phyloP scores from a whole-genome alignment of 37 sponge, comb jelly and placozoan species.

The Aplysina aerophoba region DNA sequence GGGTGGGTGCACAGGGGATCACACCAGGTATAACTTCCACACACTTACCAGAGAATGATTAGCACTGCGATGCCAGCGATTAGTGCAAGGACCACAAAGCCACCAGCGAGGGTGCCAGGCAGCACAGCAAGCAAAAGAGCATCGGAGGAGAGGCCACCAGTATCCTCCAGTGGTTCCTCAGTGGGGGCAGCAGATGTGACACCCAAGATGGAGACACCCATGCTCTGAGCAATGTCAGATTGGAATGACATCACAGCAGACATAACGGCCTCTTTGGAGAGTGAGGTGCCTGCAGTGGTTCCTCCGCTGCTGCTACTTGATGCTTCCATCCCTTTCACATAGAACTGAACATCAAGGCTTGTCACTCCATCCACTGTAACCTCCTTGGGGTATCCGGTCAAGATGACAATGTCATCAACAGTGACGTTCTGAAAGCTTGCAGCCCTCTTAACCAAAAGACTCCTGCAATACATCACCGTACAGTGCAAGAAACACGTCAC shows the following conservation, averaged over 20 bases:
- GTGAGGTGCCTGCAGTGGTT: background rate
- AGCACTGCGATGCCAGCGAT: background rate
- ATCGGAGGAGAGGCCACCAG: background rate
- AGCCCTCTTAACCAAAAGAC: background rate
- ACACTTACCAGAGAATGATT: background rate
- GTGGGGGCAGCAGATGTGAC: background rate
- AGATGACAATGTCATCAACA: background rate
- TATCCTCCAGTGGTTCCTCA: background rate
- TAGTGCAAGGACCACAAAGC: background rate
- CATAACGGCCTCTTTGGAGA: background rate
- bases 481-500: too few species aligned
- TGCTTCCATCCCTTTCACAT: background rate
- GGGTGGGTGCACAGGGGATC: too few species aligned
- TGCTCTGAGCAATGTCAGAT: background rate
- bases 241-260: background rate
- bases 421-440: background rate
- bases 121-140: background rate
- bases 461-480: background rate
- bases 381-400: conserved; percentile 22
- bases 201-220: conserved; percentile 5
- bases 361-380: background rate
- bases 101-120: conserved; percentile 15
- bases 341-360: conserved; percentile 15
- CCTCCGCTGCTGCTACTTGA: background rate
- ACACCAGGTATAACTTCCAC: too few species aligned